Evolutionary conservation across 1,140 invertebrate species (phyloP), one percentile per base, ranked within the genome.

Genomic region (Polyergus mexicanus): DNA sequence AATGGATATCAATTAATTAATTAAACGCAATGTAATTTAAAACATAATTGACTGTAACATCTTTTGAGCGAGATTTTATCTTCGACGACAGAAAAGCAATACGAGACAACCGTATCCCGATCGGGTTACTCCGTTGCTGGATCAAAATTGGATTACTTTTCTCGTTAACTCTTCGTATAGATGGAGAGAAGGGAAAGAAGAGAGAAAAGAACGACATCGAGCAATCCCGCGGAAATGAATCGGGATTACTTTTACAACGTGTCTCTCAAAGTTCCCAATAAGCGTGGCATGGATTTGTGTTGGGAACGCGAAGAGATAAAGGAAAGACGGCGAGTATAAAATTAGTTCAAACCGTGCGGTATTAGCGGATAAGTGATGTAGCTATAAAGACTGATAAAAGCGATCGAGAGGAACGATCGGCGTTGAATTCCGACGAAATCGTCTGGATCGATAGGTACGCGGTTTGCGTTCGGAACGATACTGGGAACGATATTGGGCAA

Each of bases 211-310:
- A 60, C 72, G 41, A 85, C 66, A 65, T 75, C 75, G 63, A n/a
- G 65, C 89, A 86, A 89, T 88, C 80, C 89, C 72, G 78, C 74
- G 75, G 85, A 91, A 91, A 91, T 87, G 86, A 89, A 90, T 91
- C 83, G 51, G 80, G 89, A 91, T 91, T 91, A 91, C 88, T 91
- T 89, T 91, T 90, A 91, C 89, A 74, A 69, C 74, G 75, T 81
- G 89, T 91, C 90, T 91, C 90, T 86, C 71, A 86, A 91, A 91
- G 77, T 91, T 90, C 65, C 56, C 71, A 66, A 84, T 68, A 69
- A 89, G 69, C 86, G 51, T 56, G 44, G 44, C 35, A 41, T 35
- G 22, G n/a, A 44, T 38, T 13, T 25, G 65, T 16, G 51, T 47
- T 6, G 65, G 75, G 44, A 4, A 35, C 25, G 54, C 41, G 60